A percentile compares a stretch with the other conserved stretches of the same genome.
Evolutionary conservation across 2,888 invertebrate genomes (phyloP).

Genomic region (Sepioteuthis lessoniana): DNA sequence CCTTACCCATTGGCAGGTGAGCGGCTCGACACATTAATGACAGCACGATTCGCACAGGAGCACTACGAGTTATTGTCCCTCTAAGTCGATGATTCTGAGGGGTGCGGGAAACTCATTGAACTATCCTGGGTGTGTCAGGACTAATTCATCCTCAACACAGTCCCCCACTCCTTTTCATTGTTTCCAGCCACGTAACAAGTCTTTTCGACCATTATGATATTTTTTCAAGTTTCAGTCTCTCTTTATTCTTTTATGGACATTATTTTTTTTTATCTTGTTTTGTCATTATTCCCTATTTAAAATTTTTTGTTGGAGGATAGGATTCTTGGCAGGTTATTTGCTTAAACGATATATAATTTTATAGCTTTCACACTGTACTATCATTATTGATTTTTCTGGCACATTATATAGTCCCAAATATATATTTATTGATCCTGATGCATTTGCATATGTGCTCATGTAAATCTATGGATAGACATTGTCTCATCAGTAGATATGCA

Average conservation of each 20-base stretch:
- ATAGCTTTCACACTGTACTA: background rate
- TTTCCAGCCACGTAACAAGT: too few species aligned
- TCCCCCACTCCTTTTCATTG: too few species aligned
- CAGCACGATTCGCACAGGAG: background rate
- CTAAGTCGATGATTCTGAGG: background rate
- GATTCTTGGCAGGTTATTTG: background rate
- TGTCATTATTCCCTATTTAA: background rate
- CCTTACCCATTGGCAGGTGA: background rate
- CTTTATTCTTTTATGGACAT: background rate
- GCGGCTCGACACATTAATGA: background rate
- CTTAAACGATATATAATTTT: background rate
- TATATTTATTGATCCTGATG: too few species aligned
- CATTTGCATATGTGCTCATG: background rate
- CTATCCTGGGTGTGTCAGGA: background rate
- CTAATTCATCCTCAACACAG: background rate
- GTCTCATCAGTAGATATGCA: background rate
- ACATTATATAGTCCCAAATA: background rate
- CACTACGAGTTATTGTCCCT: background rate
- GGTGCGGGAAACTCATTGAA: background rate
- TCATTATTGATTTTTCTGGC: background rate
- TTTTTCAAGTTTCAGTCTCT: background rate
- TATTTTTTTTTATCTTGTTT: background rate
- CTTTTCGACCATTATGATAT: too few species aligned
- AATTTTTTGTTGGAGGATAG: background rate
- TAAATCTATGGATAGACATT: background rate